Evolutionary conservation across 2,888 invertebrate genomes (phyloP).

Genomic region (Rhimphoctona megacephalus): DNA sequence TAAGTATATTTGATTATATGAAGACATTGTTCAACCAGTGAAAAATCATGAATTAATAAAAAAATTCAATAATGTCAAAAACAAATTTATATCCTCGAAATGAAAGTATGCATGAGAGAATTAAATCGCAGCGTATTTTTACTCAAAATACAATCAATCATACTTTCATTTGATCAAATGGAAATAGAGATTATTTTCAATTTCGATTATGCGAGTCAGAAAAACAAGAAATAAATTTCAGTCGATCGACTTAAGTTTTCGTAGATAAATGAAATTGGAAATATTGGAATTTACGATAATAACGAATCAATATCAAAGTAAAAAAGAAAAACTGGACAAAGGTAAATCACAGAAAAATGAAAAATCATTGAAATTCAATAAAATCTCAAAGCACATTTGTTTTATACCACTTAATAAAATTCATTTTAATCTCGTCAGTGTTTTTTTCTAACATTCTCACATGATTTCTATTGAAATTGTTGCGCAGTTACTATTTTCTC

Average conservation of each 20-base stretch:
- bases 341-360: background rate
- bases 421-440: background rate
- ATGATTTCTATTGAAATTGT: background rate
- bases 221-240: background rate
- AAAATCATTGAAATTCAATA: background rate
- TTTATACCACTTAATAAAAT: background rate
- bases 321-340: background rate
- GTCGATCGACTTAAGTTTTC: background rate
- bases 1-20: background rate
- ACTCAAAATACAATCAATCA: background rate
- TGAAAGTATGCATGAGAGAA: background rate
- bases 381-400: background rate
- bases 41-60: background rate
- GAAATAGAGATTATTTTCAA: background rate
- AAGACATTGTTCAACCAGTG: background rate
- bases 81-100: background rate
- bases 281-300: background rate
- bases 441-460: background rate
- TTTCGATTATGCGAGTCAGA: background rate
- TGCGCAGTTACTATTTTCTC: background rate
- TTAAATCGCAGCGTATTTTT: background rate
- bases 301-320: background rate
- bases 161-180: background rate
- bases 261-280: background rate
- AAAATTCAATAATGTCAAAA: background rate